Conservation (phyloP, 2,888 invertebrate species). For the Drosophila pseudotakahashii region DNA sequence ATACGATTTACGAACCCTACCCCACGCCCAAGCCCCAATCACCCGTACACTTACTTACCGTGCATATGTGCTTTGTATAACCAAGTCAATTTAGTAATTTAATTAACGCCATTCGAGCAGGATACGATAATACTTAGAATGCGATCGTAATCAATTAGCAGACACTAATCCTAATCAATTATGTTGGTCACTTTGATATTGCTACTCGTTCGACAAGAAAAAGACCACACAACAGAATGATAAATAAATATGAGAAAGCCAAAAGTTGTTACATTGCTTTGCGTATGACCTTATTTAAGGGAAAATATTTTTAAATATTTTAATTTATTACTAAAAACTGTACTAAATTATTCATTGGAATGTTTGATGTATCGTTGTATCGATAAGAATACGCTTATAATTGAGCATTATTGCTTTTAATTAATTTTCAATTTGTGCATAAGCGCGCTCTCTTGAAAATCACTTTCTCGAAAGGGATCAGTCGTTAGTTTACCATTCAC, state of each 20-base stretch:
- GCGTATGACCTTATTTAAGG: neutral
- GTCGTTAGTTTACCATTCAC: too few relatives aligned
- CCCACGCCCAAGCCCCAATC: constrained; percentile 24
- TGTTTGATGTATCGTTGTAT: too few relatives aligned
- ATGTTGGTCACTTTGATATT: constrained; percentile 66
- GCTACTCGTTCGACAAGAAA: constrained; percentile 59
- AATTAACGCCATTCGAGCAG: constrained; percentile 61
- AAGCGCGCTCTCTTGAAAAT: too few relatives aligned
- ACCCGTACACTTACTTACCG: constrained; percentile 34
- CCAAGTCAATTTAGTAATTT: constrained; percentile 78
- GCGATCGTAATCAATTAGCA: constrained; percentile 61
- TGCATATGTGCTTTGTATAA: constrained; percentile 73
- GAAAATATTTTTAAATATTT: neutral
- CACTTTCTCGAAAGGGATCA: too few relatives aligned
- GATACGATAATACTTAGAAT: constrained; percentile 29
- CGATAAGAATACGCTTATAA: too few relatives aligned
- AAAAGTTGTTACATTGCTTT: constrained; percentile 21
- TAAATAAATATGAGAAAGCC: constrained; percentile 51
- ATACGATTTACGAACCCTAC: constrained; percentile 50
- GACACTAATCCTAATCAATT: constrained; percentile 70
- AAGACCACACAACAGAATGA: constrained; percentile 47
- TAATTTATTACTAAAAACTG: neutral
- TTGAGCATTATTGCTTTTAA: too few relatives aligned
- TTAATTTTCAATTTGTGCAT: too few relatives aligned
- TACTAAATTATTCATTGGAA: too few relatives aligned